phyloP scores from a whole-genome alignment of 2,888 invertebrate species.

The Polyommatus icarus region DNA sequence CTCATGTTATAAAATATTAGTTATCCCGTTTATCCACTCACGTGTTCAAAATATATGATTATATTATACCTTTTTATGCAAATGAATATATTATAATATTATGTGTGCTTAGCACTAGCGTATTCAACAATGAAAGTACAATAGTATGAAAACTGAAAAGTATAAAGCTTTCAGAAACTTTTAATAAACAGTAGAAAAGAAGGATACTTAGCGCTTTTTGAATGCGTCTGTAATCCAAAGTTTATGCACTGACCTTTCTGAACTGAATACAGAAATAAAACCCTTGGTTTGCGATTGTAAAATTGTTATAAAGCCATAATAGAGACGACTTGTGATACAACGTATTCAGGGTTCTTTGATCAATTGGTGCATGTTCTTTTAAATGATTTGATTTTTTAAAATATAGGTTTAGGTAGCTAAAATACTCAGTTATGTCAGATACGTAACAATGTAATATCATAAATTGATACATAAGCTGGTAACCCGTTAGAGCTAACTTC shows the following conservation, averaged over 20 bases:
- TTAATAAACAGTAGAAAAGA: constrained; percentile 22
- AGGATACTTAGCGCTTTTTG: constrained; percentile 16
- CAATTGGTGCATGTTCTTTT: too few relatives aligned
- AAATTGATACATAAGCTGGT: too few relatives aligned
- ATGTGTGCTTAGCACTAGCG: not conserved
- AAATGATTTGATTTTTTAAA: too few relatives aligned
- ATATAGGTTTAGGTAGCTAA: not conserved
- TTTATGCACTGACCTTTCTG: not conserved
- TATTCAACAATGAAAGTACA: not conserved
- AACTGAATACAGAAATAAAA: not conserved
- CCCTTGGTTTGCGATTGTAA: not conserved
- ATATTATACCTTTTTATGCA: too few relatives aligned
- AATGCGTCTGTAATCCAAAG: not conserved
- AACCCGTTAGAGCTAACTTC: too few relatives aligned
- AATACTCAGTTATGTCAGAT: not conserved
- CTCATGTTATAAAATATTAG: too few relatives aligned
- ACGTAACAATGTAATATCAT: not conserved
- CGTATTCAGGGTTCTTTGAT: not conserved
- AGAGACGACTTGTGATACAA: not conserved
- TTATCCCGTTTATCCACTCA: too few relatives aligned
- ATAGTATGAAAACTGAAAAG: not conserved
- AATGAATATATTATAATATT: not conserved
- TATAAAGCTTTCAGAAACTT: constrained; percentile 19
- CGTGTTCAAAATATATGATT: too few relatives aligned
- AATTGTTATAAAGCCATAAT: not conserved